These are phyloP conservation scores for Leptarthrus brevirostris DNA, from an alignment of 2,888 invertebrate genomes.

Conservation along the genomic window DNA sequence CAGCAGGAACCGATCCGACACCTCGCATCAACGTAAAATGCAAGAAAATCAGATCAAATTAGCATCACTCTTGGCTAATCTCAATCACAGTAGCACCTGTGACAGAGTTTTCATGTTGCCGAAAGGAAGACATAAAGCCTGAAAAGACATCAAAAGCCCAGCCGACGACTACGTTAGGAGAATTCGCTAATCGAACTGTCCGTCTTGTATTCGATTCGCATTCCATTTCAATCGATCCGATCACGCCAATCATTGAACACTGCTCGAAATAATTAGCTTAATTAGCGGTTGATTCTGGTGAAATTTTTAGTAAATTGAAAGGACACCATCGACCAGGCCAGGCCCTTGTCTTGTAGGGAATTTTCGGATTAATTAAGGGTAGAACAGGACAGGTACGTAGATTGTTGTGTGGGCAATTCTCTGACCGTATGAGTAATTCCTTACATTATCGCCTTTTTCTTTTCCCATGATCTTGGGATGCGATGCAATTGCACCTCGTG, in stretches of 20 bases:
- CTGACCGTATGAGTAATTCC: neutral
- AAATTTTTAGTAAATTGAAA: constrained; percentile 39
- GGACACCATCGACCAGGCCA: neutral
- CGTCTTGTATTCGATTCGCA: constrained; percentile 40
- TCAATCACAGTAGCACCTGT: constrained; percentile 47
- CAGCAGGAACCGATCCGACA: constrained; percentile 5
- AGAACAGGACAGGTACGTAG: neutral
- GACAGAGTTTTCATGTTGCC: constrained; percentile 39
- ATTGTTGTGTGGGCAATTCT: neutral
- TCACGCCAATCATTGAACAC: constrained; percentile 48
- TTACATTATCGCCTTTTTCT: constrained; percentile 15
- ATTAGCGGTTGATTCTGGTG: constrained; percentile 41
- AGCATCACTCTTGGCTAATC: constrained; percentile 43
- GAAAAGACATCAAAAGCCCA: constrained; percentile 18
- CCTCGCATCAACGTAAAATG: constrained; percentile 1
- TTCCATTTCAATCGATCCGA: constrained; percentile 50
- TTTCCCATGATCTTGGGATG: constrained; percentile 30
- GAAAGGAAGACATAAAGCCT: constrained; percentile 5
- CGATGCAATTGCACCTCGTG: constrained; percentile 13
- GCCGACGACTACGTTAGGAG: constrained; percentile 22
- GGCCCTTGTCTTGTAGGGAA: constrained; percentile 1
- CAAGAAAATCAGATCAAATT: constrained; percentile 47
- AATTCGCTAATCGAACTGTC: constrained; percentile 47
- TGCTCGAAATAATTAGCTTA: constrained; percentile 47
- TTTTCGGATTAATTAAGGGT: constrained; percentile 48